Percentiles rank a stretch among this genome's conserved stretches.
These are phyloP conservation scores for Apamea epomidion DNA, from an alignment of 2,888 invertebrate species.

Conservation along the genomic window DNA sequence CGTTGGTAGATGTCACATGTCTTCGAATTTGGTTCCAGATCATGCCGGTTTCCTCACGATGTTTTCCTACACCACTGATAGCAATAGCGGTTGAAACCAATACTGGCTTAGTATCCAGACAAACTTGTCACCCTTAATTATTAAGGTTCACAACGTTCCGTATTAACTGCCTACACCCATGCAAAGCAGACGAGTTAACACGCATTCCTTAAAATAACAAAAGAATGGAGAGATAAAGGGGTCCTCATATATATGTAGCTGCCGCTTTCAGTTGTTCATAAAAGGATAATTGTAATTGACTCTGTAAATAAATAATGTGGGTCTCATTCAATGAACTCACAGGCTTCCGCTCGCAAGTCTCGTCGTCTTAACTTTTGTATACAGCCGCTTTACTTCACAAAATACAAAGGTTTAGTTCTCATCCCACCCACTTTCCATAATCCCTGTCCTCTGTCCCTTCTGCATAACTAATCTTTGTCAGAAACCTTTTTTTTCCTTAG, in stretches of 20 bases:
- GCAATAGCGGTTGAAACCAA: too few relatives aligned
- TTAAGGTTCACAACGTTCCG: too few relatives aligned
- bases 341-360: background rate
- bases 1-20: too few relatives aligned
- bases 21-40: too few relatives aligned
- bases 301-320: slow-evolving; percentile 2
- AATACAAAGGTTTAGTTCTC: slow-evolving; percentile 34
- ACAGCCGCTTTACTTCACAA: background rate
- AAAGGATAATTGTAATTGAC: background rate
- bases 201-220: background rate
- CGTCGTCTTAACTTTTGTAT: background rate
- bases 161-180: too few relatives aligned
- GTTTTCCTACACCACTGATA: too few relatives aligned
- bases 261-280: background rate
- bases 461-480: slow-evolving; percentile 48
- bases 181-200: background rate
- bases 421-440: slow-evolving; percentile 47
- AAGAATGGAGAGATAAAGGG: background rate
- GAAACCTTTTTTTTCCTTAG: slow-evolving; percentile 48
- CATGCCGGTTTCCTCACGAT: too few relatives aligned
- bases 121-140: too few relatives aligned
- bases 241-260: background rate
- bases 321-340: background rate
- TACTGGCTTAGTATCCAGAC: background rate
- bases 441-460: slow-evolving; percentile 28